Evolutionary conservation across 2,797 vertebrate genomes (phyloP).

Genomic region (Hirundo rustica): DNA sequence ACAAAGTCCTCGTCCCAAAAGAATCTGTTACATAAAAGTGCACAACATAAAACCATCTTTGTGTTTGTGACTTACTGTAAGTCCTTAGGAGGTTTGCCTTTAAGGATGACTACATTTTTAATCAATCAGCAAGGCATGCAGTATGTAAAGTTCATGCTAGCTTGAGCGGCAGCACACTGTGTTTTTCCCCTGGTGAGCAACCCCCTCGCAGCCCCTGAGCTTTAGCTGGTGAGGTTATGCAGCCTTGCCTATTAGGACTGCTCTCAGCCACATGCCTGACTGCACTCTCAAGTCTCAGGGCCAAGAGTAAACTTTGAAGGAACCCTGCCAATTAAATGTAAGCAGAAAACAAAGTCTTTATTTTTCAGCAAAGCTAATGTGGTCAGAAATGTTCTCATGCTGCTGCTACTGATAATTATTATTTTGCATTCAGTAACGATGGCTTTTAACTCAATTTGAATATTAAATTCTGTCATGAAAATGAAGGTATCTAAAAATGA

Average conservation of each 20-base stretch:
- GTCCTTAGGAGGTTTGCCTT: slow-evolving; percentile 62
- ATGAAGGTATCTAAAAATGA: background rate
- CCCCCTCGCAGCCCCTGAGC: slow-evolving; percentile 35
- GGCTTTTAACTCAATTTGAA: background rate
- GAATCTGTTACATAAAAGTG: background rate
- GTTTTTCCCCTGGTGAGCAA: slow-evolving; percentile 37
- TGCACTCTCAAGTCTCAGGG: slow-evolving; percentile 56
- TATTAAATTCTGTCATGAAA: background rate
- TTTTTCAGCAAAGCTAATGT: slow-evolving; percentile 2
- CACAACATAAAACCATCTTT: slow-evolving; percentile 33
- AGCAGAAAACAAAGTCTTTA: slow-evolving; percentile 25
- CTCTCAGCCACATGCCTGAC: slow-evolving; percentile 61
- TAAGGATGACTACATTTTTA: slow-evolving; percentile 74
- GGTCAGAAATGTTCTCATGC: background rate
- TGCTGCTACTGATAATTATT: background rate
- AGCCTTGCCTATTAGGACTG: slow-evolving; percentile 53
- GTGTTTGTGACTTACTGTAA: slow-evolving; percentile 48
- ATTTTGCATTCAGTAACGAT: background rate
- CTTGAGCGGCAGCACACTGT: slow-evolving; percentile 40
- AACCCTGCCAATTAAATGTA: slow-evolving; percentile 50
- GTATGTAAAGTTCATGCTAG: slow-evolving; percentile 67
- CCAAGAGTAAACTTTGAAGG: slow-evolving; percentile 64
- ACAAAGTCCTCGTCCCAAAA: slow-evolving; percentile 47
- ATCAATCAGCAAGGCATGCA: slow-evolving; percentile 68
- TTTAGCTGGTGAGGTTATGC: slow-evolving; percentile 53